Conservation (phyloP, 2,113 vertebrate species). For the Ptilonorhynchus violaceus region DNA sequence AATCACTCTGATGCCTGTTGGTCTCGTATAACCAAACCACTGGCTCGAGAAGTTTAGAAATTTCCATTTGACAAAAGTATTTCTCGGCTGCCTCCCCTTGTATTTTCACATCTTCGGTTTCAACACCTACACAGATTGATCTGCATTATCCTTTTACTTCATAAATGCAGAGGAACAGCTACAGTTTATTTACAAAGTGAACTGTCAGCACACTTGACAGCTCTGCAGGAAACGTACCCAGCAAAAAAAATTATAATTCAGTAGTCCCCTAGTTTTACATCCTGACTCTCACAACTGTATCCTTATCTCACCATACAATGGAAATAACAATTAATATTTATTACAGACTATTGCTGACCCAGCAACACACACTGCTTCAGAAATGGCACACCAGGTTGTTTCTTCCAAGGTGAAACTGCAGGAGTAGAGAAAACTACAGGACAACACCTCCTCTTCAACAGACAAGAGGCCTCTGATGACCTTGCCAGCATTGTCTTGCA, state of each 20-base stretch:
- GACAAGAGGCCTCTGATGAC: background rate
- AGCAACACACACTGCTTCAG: background rate
- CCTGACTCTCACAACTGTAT: background rate
- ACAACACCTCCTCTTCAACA: background rate
- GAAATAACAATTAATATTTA: background rate
- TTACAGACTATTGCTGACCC: background rate
- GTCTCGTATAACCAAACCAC: background rate
- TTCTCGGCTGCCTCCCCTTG: background rate
- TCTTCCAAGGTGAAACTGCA: background rate
- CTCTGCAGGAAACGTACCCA: background rate
- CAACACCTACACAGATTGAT: background rate
- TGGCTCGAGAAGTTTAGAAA: background rate
- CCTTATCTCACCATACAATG: background rate
- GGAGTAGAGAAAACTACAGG: background rate
- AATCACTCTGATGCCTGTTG: background rate
- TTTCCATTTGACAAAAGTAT: background rate
- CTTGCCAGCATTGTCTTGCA: background rate
- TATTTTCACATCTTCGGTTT: constrained; percentile 10
- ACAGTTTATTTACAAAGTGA: constrained; percentile 3
- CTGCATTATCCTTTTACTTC: background rate
- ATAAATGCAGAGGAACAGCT: background rate
- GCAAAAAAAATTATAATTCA: background rate
- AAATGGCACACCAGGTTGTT: background rate
- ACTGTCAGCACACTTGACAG: background rate
- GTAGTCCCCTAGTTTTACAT: background rate